phyloP scores from a whole-genome alignment of 2,113 vertebrate genomes.

The Phalacrocorax carbo region DNA sequence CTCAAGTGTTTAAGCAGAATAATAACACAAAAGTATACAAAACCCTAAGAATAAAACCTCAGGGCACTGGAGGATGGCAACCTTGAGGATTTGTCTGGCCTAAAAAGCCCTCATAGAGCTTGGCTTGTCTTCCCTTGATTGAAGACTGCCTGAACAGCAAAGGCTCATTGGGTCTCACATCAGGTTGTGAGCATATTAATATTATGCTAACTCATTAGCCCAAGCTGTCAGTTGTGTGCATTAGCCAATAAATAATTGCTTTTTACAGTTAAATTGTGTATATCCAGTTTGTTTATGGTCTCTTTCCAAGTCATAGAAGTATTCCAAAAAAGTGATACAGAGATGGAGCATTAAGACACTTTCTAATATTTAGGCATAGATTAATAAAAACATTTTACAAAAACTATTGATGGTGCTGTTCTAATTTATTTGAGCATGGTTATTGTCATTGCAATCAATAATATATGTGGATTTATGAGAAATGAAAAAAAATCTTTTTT shows the following conservation, averaged over 20 bases:
- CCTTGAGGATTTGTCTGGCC: neutral
- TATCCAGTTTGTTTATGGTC: neutral
- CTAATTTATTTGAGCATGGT: neutral
- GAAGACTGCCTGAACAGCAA: neutral
- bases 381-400: neutral
- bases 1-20: neutral
- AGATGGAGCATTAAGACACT: neutral
- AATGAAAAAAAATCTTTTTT: neutral
- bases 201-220: neutral
- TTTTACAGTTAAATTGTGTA: neutral
- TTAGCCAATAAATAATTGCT: neutral
- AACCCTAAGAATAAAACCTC: neutral
- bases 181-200: neutral
- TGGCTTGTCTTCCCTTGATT: neutral
- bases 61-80: neutral
- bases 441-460: neutral
- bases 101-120: neutral
- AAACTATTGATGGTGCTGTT: neutral
- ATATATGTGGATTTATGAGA: neutral
- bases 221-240: neutral
- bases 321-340: neutral
- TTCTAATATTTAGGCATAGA: neutral
- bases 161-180: neutral
- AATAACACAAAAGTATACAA: neutral
- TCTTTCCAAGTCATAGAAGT: neutral